Base-by-base conservation (phyloP, 2,797 vertebrate species). In the Masticophis lateralis region DNA sequence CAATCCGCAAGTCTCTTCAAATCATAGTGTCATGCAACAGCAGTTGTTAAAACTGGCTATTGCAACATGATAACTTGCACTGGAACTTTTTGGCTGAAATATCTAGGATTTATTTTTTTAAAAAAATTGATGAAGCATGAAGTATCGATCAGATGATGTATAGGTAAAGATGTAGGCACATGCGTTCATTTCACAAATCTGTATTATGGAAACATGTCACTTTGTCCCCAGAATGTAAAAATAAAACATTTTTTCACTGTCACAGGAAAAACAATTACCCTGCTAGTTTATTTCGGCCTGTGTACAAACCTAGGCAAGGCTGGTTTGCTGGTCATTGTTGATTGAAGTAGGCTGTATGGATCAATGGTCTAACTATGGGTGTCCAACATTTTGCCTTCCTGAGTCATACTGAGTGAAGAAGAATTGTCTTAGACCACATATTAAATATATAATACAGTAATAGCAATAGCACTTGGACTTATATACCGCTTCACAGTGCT, bases 61-160 rank as follows among this genome's bases (percentile, higher is more conserved):
- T 37, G 0, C 0, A 66, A 22, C 0, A 0, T 43, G 37, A 12
- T 47, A 83, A 47, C 74, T 47, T 83, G 74, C 20, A 83, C 74
- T 83, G 43, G 74, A 83, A 47, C 43, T 25, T 83, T 83, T 47
- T 83, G 74, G 43, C 43, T 47, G 43, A 83, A 83, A 83, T 25
- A 83, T 12, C 22, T 83, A 37, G 69, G 32, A 32, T 25, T 43
- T 83, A 12, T 47, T 83, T 83, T 5, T 2, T 47, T 1, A 1
- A 12, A 47, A 66, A 83, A 83, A 83, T 47, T 47, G 37, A 83
- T 47, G 74, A 83, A 47, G 74, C 37, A 25, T 83, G 20, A 22
- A 20, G 37, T 47, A 25, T 83, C 74, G 13, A 25, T 47, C 22
- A 20, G 74, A 11, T 83, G 43, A 5, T 12, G 37, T 25, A 47